Percentiles rank a stretch among this genome's conserved stretches.
phyloP scores from a whole-genome alignment of 2,888 invertebrate species.

The Dicyrtomina minuta region DNA sequence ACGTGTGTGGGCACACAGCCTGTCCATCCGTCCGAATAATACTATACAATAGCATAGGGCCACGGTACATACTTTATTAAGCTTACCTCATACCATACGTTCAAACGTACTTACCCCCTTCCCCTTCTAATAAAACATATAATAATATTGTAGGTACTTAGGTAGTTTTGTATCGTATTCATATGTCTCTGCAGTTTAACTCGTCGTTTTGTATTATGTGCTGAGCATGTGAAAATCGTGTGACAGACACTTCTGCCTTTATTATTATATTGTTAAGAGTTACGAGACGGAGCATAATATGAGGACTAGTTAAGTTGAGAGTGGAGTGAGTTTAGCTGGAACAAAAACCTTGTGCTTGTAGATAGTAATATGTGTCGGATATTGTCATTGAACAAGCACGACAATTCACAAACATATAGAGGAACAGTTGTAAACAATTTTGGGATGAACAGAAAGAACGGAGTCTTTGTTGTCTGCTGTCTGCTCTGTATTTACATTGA shows the following conservation, averaged over 20 bases:
- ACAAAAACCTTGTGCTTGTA: too few relatives aligned
- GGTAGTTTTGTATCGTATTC: neutral
- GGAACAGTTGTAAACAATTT: too few relatives aligned
- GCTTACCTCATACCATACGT: neutral
- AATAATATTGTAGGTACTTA: too few relatives aligned
- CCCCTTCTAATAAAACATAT: too few relatives aligned
- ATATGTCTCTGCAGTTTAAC: neutral
- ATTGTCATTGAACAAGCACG: too few relatives aligned
- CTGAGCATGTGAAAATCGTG: slow-evolving; percentile 24
- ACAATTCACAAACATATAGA: too few relatives aligned
- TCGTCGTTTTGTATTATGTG: too few relatives aligned
- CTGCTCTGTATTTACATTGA: too few relatives aligned
- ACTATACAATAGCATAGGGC: neutral
- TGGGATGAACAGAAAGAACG: too few relatives aligned
- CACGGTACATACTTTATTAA: neutral
- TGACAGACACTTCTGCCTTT: slow-evolving; percentile 19
- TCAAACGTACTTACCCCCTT: neutral
- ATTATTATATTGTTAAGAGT: neutral
- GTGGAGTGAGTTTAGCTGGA: neutral
- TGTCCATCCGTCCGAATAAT: neutral
- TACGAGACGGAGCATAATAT: neutral
- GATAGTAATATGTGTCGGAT: too few relatives aligned
- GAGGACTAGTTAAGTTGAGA: neutral
- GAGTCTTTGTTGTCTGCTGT: too few relatives aligned
- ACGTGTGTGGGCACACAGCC: slow-evolving; percentile 27